Evolutionary conservation across 2,888 invertebrate genomes (phyloP).

Genomic region (Monochamus alternatus): DNA sequence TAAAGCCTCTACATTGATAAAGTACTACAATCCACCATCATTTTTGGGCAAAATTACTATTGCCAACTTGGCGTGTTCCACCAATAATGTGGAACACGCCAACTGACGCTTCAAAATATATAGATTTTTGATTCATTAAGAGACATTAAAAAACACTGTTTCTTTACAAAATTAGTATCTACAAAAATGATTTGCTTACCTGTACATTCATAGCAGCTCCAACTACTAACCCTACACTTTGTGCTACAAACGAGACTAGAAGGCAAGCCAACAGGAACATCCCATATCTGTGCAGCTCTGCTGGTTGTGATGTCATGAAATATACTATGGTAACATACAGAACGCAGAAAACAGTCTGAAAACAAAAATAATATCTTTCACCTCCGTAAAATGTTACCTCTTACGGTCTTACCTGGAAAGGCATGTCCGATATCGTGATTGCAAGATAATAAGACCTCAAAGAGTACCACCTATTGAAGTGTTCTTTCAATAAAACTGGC

Average conservation of each 20-base stretch:
- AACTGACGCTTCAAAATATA: no score
- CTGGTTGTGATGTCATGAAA: constrained; percentile 94
- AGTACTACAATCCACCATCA: no score
- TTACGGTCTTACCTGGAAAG: constrained; percentile 87
- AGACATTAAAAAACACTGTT: no score
- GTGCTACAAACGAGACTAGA: constrained; percentile 94
- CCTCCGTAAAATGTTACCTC: constrained; percentile 8
- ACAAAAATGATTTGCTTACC: constrained; percentile 68
- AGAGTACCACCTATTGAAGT: constrained; percentile 98
- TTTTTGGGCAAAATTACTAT: no score
- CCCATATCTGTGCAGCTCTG: constrained; percentile 85
- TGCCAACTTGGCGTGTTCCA: no score
- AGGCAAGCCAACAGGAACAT: constrained; percentile 93
- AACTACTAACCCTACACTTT: constrained; percentile 94
- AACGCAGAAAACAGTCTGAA: constrained; percentile 93
- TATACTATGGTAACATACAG: constrained; percentile 95
- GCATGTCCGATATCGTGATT: constrained; percentile 96
- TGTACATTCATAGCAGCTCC: constrained; percentile 96
- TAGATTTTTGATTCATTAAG: no score
- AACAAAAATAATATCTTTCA: constrained; percentile 53
- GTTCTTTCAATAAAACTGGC: constrained; percentile 94
- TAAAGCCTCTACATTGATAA: no score
- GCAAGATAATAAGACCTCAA: constrained; percentile 95
- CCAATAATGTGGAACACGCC: no score
- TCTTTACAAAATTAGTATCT: no score